Evolutionary conservation across 2,113 vertebrate species (phyloP).

Genomic region (Salvator merianae): DNA sequence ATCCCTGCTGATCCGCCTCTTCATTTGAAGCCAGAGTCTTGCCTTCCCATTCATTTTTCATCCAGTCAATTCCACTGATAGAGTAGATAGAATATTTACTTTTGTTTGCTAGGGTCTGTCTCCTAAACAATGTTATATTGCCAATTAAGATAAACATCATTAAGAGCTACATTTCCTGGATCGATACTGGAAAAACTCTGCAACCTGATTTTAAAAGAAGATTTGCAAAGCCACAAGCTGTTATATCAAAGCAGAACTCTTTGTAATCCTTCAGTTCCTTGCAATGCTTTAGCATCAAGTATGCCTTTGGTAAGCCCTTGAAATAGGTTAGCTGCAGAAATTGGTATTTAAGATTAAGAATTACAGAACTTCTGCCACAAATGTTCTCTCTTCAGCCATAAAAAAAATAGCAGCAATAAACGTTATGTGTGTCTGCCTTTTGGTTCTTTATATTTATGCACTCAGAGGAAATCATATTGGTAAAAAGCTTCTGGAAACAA

Average conservation of each 20-base stretch:
- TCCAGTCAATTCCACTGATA: neutral
- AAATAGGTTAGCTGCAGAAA: neutral
- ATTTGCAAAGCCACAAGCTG: neutral
- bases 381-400: neutral
- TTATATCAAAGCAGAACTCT: neutral
- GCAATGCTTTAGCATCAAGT: neutral
- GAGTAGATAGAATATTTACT: neutral
- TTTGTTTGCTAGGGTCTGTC: neutral
- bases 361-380: neutral
- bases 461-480: neutral
- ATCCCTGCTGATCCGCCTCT: neutral
- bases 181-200: neutral
- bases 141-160: slow-evolving; percentile 14
- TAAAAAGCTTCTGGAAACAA: neutral
- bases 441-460: neutral
- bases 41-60: neutral
- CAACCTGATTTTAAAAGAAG: neutral
- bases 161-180: slow-evolving; percentile 5
- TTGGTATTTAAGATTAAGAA: neutral
- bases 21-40: neutral
- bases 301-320: neutral
- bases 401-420: neutral
- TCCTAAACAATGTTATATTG: slow-evolving; percentile 6
- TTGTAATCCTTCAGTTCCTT: neutral
- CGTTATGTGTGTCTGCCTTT: neutral